phyloP scores from a whole-genome alignment of 2,888 invertebrate species.

The Hemistola chrysoprasaria region DNA sequence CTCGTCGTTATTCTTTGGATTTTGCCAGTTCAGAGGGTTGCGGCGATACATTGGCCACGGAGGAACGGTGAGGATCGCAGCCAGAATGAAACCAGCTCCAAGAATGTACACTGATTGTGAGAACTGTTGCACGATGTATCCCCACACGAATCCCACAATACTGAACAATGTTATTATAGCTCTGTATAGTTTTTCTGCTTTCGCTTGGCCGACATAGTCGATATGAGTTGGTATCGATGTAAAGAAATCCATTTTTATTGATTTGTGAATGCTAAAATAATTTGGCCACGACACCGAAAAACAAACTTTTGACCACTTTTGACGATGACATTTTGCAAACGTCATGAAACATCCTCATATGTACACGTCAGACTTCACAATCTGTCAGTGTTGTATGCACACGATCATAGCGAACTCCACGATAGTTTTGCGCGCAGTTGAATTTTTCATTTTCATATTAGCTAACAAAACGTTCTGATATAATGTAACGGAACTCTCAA shows the following conservation, averaged over 20 bases:
- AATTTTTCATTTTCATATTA: too few species aligned
- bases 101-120: conserved; percentile 97
- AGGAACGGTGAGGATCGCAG: conserved; percentile 93
- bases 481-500: too few species aligned
- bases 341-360: too few species aligned
- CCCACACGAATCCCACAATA: conserved; percentile 95
- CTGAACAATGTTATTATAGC: conserved; percentile 95
- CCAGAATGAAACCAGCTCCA: conserved; percentile 94
- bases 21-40: conserved; percentile 95
- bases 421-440: too few species aligned
- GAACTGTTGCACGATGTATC: conserved; percentile 96
- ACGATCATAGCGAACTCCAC: too few species aligned
- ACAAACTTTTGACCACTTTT: conserved; percentile 5
- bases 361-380: too few species aligned
- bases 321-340: conserved; percentile 30
- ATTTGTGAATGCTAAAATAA: too few species aligned
- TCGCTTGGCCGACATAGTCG: conserved; percentile 95
- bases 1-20: conserved; percentile 79
- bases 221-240: conserved; percentile 76
- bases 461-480: too few species aligned
- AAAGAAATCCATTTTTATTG: conserved; percentile 74
- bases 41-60: conserved; percentile 98
- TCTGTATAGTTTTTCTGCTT: conserved; percentile 94
- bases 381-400: too few species aligned
- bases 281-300: conserved; percentile 5